Conservation (phyloP, 2,113 vertebrate species). For the Esox niger region DNA sequence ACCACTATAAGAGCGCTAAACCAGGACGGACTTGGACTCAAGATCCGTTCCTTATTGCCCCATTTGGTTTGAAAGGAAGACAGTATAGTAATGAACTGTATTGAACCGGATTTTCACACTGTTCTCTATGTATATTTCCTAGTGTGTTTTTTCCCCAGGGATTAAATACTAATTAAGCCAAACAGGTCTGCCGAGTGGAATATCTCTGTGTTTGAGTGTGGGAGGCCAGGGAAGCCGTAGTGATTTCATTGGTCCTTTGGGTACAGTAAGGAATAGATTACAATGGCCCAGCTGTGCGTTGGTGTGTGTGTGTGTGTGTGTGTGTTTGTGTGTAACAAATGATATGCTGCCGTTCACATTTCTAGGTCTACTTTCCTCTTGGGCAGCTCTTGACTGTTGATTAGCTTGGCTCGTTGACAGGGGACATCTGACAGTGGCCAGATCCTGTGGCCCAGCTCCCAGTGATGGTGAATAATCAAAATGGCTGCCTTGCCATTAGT, state of each 20-base stretch:
- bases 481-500: neutral
- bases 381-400: slow-evolving; percentile 42
- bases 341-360: slow-evolving; percentile 21
- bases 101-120: neutral
- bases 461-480: neutral
- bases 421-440: neutral
- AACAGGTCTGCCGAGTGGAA: slow-evolving; percentile 53
- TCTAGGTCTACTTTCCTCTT: slow-evolving; percentile 55
- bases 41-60: no score
- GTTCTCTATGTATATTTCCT: no score
- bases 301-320: slow-evolving; percentile 13
- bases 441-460: neutral
- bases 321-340: slow-evolving; percentile 24
- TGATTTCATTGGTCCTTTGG: slow-evolving; percentile 70
- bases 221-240: slow-evolving; percentile 46
- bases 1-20: no score
- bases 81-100: no score
- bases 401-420: slow-evolving; percentile 39
- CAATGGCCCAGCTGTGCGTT: slow-evolving; percentile 61
- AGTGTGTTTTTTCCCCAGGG: slow-evolving; percentile 38
- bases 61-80: no score
- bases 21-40: no score
- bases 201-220: slow-evolving; percentile 1
- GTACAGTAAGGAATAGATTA: slow-evolving; percentile 68
- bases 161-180: slow-evolving; percentile 69